These are phyloP conservation scores for Myotis planiceps DNA, from an alignment of 2,797 vertebrate species.

Conservation along the genomic window DNA sequence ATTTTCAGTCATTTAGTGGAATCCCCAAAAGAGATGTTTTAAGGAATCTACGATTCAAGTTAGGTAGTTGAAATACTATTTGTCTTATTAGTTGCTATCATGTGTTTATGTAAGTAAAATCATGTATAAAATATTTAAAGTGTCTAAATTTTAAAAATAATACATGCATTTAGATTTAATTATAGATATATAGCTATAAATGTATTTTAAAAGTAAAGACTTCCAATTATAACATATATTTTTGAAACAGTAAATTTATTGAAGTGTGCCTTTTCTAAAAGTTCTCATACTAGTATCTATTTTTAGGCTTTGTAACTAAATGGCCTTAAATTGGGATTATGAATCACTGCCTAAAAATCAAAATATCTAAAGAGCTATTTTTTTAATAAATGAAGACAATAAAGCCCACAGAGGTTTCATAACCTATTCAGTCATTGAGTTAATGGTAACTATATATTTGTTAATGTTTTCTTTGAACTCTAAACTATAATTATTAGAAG, in stretches of 20 bases:
- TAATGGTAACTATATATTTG: neutral
- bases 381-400: neutral
- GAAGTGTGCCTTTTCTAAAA: neutral
- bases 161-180: neutral
- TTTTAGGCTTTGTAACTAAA: constrained; percentile 33
- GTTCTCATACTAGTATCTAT: neutral
- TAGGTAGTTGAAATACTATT: neutral
- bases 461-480: constrained; percentile 14
- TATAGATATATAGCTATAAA: neutral
- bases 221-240: neutral
- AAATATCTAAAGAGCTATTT: neutral
- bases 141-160: constrained; percentile 23
- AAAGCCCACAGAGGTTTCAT: neutral
- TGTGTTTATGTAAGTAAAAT: neutral
- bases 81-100: neutral
- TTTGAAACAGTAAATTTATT: neutral
- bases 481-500: neutral
- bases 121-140: neutral
- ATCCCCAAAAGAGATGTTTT: neutral
- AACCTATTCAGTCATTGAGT: neutral
- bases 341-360: neutral
- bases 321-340: neutral
- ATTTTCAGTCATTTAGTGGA: neutral
- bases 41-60: neutral
- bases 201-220: neutral